Evolutionary conservation across 1,140 invertebrate genomes (phyloP).

Genomic region (Drosophila hydei): DNA sequence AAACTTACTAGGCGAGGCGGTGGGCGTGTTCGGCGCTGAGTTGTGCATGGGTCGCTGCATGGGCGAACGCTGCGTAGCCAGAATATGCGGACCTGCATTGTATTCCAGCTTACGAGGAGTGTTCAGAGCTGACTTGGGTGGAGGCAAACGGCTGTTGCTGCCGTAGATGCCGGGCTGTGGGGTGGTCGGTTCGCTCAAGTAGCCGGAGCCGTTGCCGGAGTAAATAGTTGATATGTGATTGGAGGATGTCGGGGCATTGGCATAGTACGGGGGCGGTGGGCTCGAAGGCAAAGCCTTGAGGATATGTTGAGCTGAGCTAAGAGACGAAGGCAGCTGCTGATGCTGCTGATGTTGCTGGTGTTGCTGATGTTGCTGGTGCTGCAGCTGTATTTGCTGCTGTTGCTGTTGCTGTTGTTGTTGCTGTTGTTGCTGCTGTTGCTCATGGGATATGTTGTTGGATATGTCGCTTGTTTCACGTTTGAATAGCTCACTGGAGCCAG

Average conservation of each 20-base stretch:
- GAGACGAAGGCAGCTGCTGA: neutral
- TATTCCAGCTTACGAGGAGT: constrained; percentile 72
- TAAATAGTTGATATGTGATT: constrained; percentile 56
- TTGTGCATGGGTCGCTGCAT: constrained; percentile 76
- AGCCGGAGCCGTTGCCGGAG: constrained; percentile 31
- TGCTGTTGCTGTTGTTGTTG: constrained; percentile 12
- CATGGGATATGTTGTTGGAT: constrained; percentile 81
- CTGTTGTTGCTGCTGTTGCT: constrained; percentile 22
- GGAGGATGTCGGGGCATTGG: constrained; percentile 44
- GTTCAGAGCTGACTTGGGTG: constrained; percentile 58
- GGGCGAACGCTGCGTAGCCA: constrained; percentile 83
- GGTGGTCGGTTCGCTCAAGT: constrained; percentile 68
- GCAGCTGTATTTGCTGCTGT: constrained; percentile 18
- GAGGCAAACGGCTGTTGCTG: constrained; percentile 62
- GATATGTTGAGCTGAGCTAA: constrained; percentile 71
- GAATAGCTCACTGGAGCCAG: constrained; percentile 37
- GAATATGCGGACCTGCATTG: constrained; percentile 70
- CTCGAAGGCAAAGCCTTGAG: constrained; percentile 59
- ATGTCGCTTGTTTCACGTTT: constrained; percentile 80
- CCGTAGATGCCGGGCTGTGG: constrained; percentile 61
- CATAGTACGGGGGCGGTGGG: constrained; percentile 62
- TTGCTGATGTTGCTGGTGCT: neutral
- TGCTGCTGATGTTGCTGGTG: neutral
- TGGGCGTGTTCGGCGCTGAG: constrained; percentile 85
- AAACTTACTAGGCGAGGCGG: constrained; percentile 84